Evolutionary conservation across 2,797 vertebrate species (phyloP).

Genomic region (Helicolenus hilgendorfi): DNA sequence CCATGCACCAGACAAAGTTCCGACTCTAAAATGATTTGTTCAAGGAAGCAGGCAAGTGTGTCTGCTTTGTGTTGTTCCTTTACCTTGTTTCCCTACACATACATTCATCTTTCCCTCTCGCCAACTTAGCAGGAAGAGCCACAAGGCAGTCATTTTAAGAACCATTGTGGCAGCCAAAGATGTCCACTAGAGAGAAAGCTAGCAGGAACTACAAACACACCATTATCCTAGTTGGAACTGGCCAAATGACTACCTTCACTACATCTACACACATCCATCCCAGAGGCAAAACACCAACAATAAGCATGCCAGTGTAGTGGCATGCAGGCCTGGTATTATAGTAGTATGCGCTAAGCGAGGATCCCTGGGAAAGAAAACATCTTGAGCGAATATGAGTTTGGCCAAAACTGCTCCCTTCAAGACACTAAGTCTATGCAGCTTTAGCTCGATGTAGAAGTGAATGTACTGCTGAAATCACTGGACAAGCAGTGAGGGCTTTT

Average conservation of each 20-base stretch:
- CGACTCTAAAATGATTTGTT: background rate
- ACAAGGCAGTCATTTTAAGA: slow-evolving; percentile 58
- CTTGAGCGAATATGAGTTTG: slow-evolving; percentile 1
- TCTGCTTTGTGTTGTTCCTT: background rate
- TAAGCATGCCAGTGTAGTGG: slow-evolving; percentile 10
- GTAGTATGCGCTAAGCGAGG: slow-evolving; percentile 16
- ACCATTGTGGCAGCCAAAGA: slow-evolving; percentile 45
- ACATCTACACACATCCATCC: slow-evolving; percentile 39
- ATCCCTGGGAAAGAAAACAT: slow-evolving; percentile 37
- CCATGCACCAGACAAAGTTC: background rate
- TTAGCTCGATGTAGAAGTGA: slow-evolving; percentile 16
- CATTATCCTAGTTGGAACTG: slow-evolving; percentile 58
- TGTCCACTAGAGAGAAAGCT: slow-evolving; percentile 58
- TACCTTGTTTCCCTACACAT: background rate
- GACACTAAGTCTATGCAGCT: slow-evolving; percentile 22
- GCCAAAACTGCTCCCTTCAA: background rate
- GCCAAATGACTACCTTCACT: slow-evolving; percentile 72
- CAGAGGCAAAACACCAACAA: slow-evolving; percentile 47
- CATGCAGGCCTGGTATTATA: background rate
- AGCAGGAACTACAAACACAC: slow-evolving; percentile 69
- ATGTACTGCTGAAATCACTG: background rate
- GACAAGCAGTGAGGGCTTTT: slow-evolving; percentile 4
- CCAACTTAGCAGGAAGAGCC: slow-evolving; percentile 49
- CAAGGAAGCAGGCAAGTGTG: background rate
- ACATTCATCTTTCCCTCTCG: slow-evolving; percentile 42